A percentile compares a stretch with the other conserved stretches of the same genome.
These are phyloP conservation scores for Numenius arquata DNA, from an alignment of 2,113 vertebrate genomes.

Conservation along the genomic window DNA sequence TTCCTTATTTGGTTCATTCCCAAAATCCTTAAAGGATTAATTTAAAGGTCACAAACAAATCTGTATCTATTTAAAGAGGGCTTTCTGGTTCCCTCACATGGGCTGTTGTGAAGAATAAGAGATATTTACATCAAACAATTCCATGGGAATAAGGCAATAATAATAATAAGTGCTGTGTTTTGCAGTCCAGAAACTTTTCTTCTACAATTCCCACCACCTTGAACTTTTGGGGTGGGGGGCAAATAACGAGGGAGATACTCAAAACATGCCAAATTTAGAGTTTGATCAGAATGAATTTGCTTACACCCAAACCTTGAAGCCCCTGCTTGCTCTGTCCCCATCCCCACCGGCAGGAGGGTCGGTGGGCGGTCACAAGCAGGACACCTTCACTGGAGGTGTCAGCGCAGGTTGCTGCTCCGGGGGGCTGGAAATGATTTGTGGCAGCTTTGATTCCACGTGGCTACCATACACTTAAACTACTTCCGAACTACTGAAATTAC, in stretches of 20 bases:
- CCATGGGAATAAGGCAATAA: neutral
- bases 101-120: neutral
- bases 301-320: too few species aligned
- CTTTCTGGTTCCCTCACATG: neutral
- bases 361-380: neutral
- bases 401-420: neutral
- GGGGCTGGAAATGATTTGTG: neutral
- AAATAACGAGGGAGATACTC: too few species aligned
- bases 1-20: neutral
- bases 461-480: neutral
- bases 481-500: neutral
- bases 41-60: neutral
- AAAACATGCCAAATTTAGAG: neutral
- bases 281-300: too few species aligned
- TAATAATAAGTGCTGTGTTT: rapidly evolving
- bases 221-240: neutral
- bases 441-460: neutral
- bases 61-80: neutral
- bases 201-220: neutral
- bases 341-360: too few species aligned
- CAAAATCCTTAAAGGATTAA: neutral
- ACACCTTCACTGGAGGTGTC: neutral
- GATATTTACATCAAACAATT: neutral
- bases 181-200: neutral
- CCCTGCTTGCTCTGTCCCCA: neutral